Evolutionary conservation across 1,140 invertebrate genomes (phyloP), one percentile per base, ranked within the genome.

Genomic region (Anoplolepis gracilipes): DNA sequence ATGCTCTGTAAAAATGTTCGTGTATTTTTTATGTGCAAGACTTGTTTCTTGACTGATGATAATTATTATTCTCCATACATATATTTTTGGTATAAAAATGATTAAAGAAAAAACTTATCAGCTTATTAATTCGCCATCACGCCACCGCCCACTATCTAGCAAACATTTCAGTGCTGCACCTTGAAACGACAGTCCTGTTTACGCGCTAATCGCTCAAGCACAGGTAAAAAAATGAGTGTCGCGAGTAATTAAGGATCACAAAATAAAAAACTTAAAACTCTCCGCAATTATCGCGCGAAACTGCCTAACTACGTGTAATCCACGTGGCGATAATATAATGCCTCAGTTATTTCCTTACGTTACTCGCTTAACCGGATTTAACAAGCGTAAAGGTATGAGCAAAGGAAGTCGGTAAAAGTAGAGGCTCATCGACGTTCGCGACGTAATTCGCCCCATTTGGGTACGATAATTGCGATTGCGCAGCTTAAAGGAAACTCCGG

Each of bases 401-500:
- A 69, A 70, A 79, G 75, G 57, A 36, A 62, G 30, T 5, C 25
- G 16, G 4, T 28, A 46, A n/a, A 69, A 49, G 25, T 13, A 62
- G 36, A 4, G 28, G 39, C 22, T n/a, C 64, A 81, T 81, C 84
- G 82, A 57, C 39, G 30, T 62, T 72, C 36, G 55, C 82, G 42
- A 77, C n/a, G n/a, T n/a, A n/a, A n/a, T n/a, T 62, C 33, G 79
- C 36, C 49, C 46, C 19, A 19, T 42, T 39, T 53, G 46, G 76
- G 36, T 59, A 85, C n/a, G 67, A 86, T 86, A 86, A 86, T 82
- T 86, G 67, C 85, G 67, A 86, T 86, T 16, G 46, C 79, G 61
- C 42, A 46, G 64, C 55, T 72, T 84, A 62, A 53, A 28, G 28
- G 22, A 73, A 33, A 49, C 4, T 49, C 46, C 19, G 13, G 33